These are phyloP conservation scores for Orussus abietinus DNA, from an alignment of 1,140 invertebrate species.

Conservation along the genomic window DNA sequence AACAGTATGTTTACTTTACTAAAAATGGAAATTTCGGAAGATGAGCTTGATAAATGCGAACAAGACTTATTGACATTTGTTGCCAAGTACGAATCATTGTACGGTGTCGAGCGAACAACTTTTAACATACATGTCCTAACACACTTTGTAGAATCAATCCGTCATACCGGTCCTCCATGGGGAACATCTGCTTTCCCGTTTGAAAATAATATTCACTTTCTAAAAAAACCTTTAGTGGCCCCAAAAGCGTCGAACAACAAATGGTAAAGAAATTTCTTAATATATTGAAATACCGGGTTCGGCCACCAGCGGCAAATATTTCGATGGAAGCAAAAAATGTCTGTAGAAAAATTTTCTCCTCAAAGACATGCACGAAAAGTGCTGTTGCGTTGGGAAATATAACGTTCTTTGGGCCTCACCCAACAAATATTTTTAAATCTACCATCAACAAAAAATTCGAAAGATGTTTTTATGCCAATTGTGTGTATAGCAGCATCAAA, in stretches of 20 bases:
- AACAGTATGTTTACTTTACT: slow-evolving; percentile 9
- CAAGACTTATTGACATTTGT: slow-evolving; percentile 12
- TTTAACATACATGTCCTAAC: slow-evolving; percentile 4
- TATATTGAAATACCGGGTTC: neutral
- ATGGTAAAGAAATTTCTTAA: slow-evolving; percentile 2
- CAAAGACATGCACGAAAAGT: too few species aligned
- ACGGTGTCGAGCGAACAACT: slow-evolving; percentile 5
- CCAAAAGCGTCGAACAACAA: slow-evolving; percentile 12
- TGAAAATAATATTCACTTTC: slow-evolving; percentile 2
- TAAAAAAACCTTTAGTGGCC: slow-evolving; percentile 4
- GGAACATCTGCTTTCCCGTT: slow-evolving; percentile 14
- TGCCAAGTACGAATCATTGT: slow-evolving; percentile 6
- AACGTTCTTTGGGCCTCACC: neutral
- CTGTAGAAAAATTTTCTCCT: too few species aligned
- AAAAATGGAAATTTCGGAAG: slow-evolving; percentile 10
- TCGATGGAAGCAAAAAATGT: too few species aligned
- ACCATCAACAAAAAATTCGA: neutral
- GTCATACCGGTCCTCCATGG: slow-evolving; percentile 12
- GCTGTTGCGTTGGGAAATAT: neutral
- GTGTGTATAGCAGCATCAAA: neutral
- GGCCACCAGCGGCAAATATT: too few species aligned
- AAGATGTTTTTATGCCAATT: slow-evolving; percentile 2
- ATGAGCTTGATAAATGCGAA: slow-evolving; percentile 6
- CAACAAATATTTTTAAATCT: neutral
- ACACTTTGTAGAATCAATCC: slow-evolving; percentile 5